phyloP scores from a whole-genome alignment of 2,113 vertebrate species.

The Egretta garzetta region DNA sequence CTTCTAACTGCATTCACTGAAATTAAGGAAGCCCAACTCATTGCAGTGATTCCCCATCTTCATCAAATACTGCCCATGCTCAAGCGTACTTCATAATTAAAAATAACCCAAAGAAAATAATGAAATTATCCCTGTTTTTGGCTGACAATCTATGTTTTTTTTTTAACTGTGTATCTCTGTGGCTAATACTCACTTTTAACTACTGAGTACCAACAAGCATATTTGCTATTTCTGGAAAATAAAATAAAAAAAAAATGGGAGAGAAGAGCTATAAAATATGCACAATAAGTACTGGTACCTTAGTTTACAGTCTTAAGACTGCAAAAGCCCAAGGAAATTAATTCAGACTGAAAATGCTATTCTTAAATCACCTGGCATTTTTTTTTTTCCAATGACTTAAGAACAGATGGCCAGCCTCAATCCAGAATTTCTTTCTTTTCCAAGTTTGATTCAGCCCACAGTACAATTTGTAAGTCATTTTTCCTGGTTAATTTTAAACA shows the following conservation, averaged over 20 bases:
- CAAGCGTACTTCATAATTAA: neutral
- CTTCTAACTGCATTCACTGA: neutral
- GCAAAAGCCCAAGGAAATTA: neutral
- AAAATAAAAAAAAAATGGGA: neutral
- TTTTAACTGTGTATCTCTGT: neutral
- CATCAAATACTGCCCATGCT: neutral
- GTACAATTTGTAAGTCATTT: constrained; percentile 4
- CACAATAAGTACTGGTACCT: neutral
- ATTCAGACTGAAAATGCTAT: neutral
- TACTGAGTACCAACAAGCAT: neutral
- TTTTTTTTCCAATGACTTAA: neutral
- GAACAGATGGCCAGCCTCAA: constrained; percentile 13
- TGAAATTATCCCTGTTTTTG: neutral
- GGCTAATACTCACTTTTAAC: neutral
- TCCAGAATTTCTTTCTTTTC: neutral
- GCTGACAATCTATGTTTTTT: neutral
- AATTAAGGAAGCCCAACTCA: neutral
- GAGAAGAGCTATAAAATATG: neutral
- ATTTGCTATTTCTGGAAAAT: neutral
- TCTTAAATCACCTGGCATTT: neutral
- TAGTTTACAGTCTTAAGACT: neutral
- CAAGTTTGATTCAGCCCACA: neutral
- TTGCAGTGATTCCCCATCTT: neutral
- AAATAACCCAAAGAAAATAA: neutral
- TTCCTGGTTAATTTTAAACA: constrained; percentile 15